Conservation (phyloP, 2,888 invertebrate species). For the Dichetophora obliterata region DNA sequence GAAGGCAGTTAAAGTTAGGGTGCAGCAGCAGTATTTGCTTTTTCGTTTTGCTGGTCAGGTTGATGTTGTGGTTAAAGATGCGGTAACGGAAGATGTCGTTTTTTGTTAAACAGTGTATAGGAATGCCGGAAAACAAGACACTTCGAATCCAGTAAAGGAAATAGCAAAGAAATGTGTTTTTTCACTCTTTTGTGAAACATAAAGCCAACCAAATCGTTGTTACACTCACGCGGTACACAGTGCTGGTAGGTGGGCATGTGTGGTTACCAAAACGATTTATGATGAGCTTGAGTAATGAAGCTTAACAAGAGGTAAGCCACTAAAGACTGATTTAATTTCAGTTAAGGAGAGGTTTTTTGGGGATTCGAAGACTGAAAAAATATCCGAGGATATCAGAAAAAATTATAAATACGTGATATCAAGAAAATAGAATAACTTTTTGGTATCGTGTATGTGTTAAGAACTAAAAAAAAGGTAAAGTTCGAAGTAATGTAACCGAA, state of each 20-base stretch:
- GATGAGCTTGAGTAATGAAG: background rate
- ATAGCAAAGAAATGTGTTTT: background rate
- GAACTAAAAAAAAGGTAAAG: no score
- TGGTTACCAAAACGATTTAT: no score
- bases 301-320: background rate
- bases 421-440: no score
- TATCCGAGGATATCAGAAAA: no score
- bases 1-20: background rate
- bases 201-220: background rate
- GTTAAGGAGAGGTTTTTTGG: no score
- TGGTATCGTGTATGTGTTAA: no score
- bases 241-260: no score
- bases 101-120: slow-evolving; percentile 18
- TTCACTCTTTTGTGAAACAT: no score
- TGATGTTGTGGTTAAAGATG: slow-evolving; percentile 24
- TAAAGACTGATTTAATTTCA: background rate
- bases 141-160: slow-evolving; percentile 4
- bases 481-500: no score
- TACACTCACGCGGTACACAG: background rate
- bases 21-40: background rate
- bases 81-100: slow-evolving; percentile 23
- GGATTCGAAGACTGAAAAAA: no score
- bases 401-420: no score
- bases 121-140: slow-evolving; percentile 7
- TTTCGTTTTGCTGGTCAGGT: background rate